Percentiles rank a stretch among this genome's conserved stretches.
These are phyloP conservation scores for Toxotes chatareus DNA, from an alignment of 2,113 vertebrate genomes.

Conservation along the genomic window DNA sequence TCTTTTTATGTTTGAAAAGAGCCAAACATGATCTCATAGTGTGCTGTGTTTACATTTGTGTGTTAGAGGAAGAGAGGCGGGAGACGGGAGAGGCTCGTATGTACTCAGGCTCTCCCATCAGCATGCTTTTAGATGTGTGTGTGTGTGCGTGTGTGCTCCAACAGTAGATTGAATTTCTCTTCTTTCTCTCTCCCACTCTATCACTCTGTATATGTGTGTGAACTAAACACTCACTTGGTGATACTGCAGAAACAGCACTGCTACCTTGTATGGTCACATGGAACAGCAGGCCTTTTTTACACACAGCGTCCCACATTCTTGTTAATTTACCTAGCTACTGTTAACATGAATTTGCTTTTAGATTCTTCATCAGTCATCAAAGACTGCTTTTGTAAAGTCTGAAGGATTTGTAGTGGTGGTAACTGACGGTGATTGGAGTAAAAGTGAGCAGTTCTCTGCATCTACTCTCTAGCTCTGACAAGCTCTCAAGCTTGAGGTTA, in stretches of 20 bases:
- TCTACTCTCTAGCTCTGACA: background rate
- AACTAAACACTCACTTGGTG: slow-evolving; percentile 32
- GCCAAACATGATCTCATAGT: too few species aligned
- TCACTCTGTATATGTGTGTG: slow-evolving; percentile 5
- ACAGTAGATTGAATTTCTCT: slow-evolving; percentile 42
- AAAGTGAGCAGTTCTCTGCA: background rate
- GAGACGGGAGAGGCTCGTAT: too few species aligned
- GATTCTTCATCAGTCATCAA: background rate
- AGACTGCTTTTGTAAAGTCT: background rate
- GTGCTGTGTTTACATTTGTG: too few species aligned
- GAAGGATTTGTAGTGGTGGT: background rate
- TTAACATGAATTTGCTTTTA: background rate
- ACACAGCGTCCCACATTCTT: background rate
- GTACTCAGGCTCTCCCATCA: too few species aligned
- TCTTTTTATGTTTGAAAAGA: too few species aligned
- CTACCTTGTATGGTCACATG: slow-evolving; percentile 69
- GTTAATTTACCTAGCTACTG: background rate
- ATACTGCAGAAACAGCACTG: slow-evolving; percentile 34
- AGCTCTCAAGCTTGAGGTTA: background rate
- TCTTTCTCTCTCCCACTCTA: slow-evolving; percentile 3
- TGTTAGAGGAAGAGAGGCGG: too few species aligned
- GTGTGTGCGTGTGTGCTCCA: too few species aligned
- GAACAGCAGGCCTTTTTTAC: slow-evolving; percentile 14
- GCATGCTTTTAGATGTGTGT: too few species aligned
- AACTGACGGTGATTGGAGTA: background rate